phyloP scores from a whole-genome alignment of 2,113 vertebrate genomes.

The Urocolius indicus region DNA sequence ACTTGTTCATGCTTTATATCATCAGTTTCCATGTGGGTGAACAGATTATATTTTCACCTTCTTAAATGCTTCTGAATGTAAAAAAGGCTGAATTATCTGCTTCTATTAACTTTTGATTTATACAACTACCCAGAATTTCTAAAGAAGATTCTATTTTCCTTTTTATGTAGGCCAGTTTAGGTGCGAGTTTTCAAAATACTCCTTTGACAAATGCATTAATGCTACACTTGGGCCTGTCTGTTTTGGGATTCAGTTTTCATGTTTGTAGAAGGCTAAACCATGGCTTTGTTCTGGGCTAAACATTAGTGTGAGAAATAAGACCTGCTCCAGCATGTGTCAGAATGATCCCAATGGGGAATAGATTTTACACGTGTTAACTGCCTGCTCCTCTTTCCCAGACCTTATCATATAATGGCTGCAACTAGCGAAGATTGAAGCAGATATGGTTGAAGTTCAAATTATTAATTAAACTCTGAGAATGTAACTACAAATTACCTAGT shows the following conservation, averaged over 20 bases:
- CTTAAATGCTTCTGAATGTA: not conserved
- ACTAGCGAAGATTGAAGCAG: not conserved
- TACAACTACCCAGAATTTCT: not conserved
- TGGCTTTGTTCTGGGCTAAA: not conserved
- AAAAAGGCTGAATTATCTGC: not conserved
- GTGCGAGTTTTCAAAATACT: not conserved
- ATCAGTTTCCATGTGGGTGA: not conserved
- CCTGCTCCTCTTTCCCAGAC: not conserved
- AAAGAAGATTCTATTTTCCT: not conserved
- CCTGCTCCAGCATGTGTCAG: not conserved
- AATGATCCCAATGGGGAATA: rapidly evolving
- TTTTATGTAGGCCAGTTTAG: not conserved
- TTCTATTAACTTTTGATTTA: not conserved
- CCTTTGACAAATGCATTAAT: not conserved
- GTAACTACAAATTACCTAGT: constrained; percentile 40
- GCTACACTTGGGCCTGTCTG: not conserved
- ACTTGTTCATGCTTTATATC: not conserved
- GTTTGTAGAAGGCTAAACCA: not conserved
- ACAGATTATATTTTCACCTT: not conserved
- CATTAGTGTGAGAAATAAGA: not conserved
- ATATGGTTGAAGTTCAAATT: not conserved
- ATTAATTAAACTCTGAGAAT: constrained; percentile 17
- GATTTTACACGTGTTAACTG: not conserved
- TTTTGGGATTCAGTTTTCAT: not conserved
- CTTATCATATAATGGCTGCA: not conserved